phyloP scores from a whole-genome alignment of 2,797 vertebrate species.

The Danio jaintianensis region DNA sequence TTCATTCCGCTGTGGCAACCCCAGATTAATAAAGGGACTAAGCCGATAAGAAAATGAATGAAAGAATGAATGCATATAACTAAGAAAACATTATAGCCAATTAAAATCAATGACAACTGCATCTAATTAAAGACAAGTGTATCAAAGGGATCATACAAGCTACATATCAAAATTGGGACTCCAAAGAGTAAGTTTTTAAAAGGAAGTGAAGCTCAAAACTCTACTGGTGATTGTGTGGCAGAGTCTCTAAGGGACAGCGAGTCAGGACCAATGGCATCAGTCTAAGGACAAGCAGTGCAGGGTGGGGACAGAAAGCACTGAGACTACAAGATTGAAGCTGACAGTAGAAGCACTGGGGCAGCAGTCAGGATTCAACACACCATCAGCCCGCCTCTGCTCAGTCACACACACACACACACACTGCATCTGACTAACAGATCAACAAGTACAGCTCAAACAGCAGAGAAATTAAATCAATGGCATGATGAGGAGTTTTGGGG shows the following conservation, averaged over 20 bases:
- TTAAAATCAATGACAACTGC: not conserved
- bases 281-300: slow-evolving; percentile 21
- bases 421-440: slow-evolving; percentile 44
- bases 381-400: slow-evolving; percentile 15
- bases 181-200: not conserved
- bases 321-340: slow-evolving; percentile 48
- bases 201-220: slow-evolving; percentile 34
- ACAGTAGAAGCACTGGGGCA: slow-evolving; percentile 48
- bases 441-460: slow-evolving; percentile 28
- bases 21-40: no score
- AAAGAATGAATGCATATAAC: no score
- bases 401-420: slow-evolving; percentile 13
- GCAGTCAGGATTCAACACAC: slow-evolving; percentile 39
- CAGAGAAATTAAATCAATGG: not conserved
- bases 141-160: not conserved
- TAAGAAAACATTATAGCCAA: no score
- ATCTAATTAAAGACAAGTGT: no score
- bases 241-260: slow-evolving; percentile 50
- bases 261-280: slow-evolving; percentile 54
- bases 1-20: no score
- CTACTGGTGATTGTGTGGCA: slow-evolving; percentile 33
- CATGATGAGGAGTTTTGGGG: not conserved
- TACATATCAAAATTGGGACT: not conserved
- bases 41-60: no score
- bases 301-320: slow-evolving; percentile 42